Percentiles rank a stretch among this genome's conserved stretches.
phyloP scores from a whole-genome alignment of 2,113 vertebrate species.

The Hemiprocne comata region DNA sequence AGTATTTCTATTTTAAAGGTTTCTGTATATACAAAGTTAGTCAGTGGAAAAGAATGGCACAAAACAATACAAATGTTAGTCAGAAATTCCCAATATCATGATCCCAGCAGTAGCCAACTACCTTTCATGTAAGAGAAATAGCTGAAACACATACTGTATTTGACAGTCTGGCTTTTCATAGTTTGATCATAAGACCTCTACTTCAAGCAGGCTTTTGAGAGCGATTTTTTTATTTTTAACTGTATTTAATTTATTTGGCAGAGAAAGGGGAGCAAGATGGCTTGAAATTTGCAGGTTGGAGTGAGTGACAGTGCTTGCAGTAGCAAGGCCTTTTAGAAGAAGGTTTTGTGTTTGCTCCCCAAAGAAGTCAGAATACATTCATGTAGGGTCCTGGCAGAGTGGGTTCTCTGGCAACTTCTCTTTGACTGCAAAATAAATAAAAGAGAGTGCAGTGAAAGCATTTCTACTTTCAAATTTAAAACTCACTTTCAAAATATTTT shows the following conservation, averaged over 20 bases:
- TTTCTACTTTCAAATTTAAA: not conserved
- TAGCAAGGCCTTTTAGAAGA: not conserved
- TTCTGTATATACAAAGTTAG: not conserved
- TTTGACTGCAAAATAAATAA: constrained; percentile 24
- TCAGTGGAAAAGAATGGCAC: not conserved
- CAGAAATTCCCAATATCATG: not conserved
- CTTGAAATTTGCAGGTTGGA: not conserved
- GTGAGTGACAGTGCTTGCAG: not conserved
- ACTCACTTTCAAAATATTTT: not conserved
- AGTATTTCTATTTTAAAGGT: not conserved
- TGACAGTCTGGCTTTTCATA: not conserved
- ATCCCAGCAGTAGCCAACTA: not conserved
- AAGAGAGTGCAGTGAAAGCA: not conserved
- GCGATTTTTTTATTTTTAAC: not conserved
- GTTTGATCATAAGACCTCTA: not conserved
- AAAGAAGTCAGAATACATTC: constrained; percentile 16
- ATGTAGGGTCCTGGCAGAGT: not conserved
- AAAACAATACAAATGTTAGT: not conserved
- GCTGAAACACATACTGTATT: not conserved
- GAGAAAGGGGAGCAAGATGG: not conserved
- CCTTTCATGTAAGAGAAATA: not conserved
- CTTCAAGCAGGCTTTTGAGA: not conserved
- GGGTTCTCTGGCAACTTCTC: constrained; percentile 43
- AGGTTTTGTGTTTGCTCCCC: not conserved
- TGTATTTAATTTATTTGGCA: not conserved